Evolutionary conservation across 1,140 invertebrate genomes (phyloP), one percentile per base, ranked within the genome.

Genomic region (Anagrus nilaparvatae): DNA sequence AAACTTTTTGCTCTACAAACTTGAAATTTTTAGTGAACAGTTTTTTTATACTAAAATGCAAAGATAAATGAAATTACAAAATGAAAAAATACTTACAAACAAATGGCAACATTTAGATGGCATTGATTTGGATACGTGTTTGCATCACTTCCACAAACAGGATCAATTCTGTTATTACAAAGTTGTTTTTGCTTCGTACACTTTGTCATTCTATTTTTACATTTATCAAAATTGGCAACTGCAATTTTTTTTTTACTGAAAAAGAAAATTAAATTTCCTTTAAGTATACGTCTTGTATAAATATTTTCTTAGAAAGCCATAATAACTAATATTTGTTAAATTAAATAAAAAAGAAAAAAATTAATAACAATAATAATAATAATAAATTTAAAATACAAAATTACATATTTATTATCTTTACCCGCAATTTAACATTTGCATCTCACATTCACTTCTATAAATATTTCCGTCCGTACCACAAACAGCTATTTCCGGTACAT

Each of bases 401-500:
- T n/a, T n/a, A n/a, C n/a, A n/a, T n/a, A n/a, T n/a, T n/a, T n/a
- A n/a, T n/a, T n/a, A n/a, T n/a, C n/a, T n/a, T n/a, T n/a, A 91
- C 87, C 87, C 87, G 63, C 88, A 92, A 55, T 89, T 90, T 4
- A 90, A 72, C 76, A 89, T 82, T 60, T 83, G 81, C 68, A 94
- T 79, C 59, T 94, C 87, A 57, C 91, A 95, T 50, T 89, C 81
- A 55, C 82, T 91, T 46, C 76, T 75, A 63, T 94, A 94, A 18
- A 91, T 74, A 55, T 81, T 82, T 29, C 88, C 86, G 66, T 96
- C 88, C 2, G 83, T 88, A 10, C 84, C 90, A 53, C 91, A 96
- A 3, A 86, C 80, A 17, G 81, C 73, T 40, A 77, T 72, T 27
- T 74, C 69, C 13, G 68, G 56, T 36, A 76, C 75, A 25, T 69